Base-by-base conservation (phyloP, 2,113 vertebrate species). In the Salminus brasiliensis region DNA sequence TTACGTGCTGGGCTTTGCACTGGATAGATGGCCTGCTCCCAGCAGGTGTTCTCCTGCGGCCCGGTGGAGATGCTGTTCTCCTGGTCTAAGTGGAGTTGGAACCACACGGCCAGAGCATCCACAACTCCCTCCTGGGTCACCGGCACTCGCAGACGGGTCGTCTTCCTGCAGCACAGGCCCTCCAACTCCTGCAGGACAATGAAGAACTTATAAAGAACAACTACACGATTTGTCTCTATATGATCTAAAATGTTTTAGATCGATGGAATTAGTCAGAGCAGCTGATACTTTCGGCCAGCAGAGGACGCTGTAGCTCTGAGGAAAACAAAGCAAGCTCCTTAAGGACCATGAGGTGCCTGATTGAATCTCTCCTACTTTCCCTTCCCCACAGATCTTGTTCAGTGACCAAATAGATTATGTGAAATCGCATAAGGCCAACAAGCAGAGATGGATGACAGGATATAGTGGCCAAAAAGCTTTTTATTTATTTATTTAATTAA, bases 1-100 rank as follows among this genome's bases (percentile, higher is more conserved):
- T 0, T 90, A 98, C 98, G 93, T 4, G 86, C 80, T 36, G 92
- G 86, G 55, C 86, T 92, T 83, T 97, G 94, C n/a, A 96, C 88
- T 0, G 98, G 97, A 85, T 97, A 99, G 79, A 99, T 93, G 81
- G 97, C 97, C 88, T 99, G 97, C 66, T 99, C 98, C 98, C 98
- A 99, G 85, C 98, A 99, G 0, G 96, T 98, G 82, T 98, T 95
- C 84, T 98, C 97, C 76, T 92, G 92, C 1, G 98, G 98, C 83
- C 93, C 95, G 0, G 98, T 99, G 27, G 96, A 98, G 0, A 99
- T 85, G 86, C 90, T 88, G 73, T 93, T 94, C 59, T 98, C 95
- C 23, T 96, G 93, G 74, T 99, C 97, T 63, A 99, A 94, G 52
- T 97, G 97, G 21, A 99, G 94, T 30, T 96, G 94, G 93, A 99